Evolutionary conservation across 2,113 vertebrate species (phyloP), one percentile per base, ranked within the genome.

Genomic region (Sebastes schlegelii): DNA sequence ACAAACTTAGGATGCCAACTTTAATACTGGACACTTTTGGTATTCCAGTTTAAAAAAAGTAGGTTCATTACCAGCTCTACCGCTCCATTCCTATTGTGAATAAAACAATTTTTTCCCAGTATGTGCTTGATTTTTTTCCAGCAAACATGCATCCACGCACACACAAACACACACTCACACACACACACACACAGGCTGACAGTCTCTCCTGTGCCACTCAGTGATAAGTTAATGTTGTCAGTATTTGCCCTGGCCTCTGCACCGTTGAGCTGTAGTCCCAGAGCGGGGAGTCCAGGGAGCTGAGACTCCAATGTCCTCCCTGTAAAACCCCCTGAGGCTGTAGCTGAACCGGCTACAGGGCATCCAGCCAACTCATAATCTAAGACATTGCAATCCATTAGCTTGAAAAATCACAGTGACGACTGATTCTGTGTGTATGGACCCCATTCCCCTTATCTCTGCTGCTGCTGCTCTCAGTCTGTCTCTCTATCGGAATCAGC

Each of bases 301-400:
- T 0, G 78, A 84, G 91, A 92, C 95, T 94, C 90, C 65, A 13
- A 86, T 94, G 94, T 95, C 82, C 82, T 94, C 95, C 93, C 89
- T 94, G 89, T 95, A 94, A 96, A 96, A 94, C 94, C 95, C 96
- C 95, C 96, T 94, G 48, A 80, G 83, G 77, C 74, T 83, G 52
- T 7, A 95, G 96, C 96, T 96, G 93, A 95, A 94, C 95, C 82
- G 74, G 94, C 86, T 86, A 82, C 87, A 94, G 95, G 95, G 96
- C 94, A 93, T 88, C 92, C 60, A 88, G 96, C 96, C 96, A 97
- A 95, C 90, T 95, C 95, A 95, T 97, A 96, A 97, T 96, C 92
- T 94, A 95, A 96, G 94, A 94, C 93, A 88, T 95, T 96, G 96
- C 94, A 94, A 92, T 95, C 93, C 94, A 95, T 97, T 96, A 95